Conservation (phyloP, 1,140 invertebrate species). For the Propsilocerus akamusi region DNA sequence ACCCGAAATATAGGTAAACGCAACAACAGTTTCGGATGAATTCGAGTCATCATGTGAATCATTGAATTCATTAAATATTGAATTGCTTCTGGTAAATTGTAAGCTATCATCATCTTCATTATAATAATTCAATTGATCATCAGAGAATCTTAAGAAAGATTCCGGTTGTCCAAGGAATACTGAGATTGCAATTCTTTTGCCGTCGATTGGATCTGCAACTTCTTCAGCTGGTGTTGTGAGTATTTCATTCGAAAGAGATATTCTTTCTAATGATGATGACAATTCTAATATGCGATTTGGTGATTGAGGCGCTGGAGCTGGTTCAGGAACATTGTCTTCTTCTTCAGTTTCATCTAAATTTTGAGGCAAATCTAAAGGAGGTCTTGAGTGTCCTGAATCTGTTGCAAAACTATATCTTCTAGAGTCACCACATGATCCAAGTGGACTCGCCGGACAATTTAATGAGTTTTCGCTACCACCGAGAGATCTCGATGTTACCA, state of each 20-base stretch:
- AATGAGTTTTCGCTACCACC: constrained; percentile 1
- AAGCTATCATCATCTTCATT: neutral
- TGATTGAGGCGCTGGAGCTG: neutral
- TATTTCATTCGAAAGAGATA: neutral
- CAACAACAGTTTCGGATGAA: constrained; percentile 33
- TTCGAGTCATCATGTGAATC: constrained; percentile 15
- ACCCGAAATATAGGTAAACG: constrained; percentile 51
- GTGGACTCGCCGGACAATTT: constrained; percentile 11
- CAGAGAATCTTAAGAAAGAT: constrained; percentile 25
- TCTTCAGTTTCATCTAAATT: constrained; percentile 1
- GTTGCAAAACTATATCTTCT: constrained; percentile 3
- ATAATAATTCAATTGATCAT: constrained; percentile 10
- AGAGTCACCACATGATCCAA: neutral
- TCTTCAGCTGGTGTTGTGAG: constrained; percentile 15
- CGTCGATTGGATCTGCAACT: constrained; percentile 27
- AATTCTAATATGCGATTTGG: constrained; percentile 12
- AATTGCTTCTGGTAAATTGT: neutral
- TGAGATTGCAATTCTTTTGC: constrained; percentile 41
- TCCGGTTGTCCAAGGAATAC: constrained; percentile 43
- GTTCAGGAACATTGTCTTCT: neutral
- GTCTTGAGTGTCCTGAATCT: neutral
- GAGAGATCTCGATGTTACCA: constrained; percentile 31
- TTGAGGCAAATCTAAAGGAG: neutral
- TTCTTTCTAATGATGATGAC: constrained; percentile 13
- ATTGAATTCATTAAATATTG: neutral